Evolutionary conservation across 2,888 invertebrate species (phyloP), one percentile per base, ranked within the genome.

Genomic region (Lycocerus yunnanus): DNA sequence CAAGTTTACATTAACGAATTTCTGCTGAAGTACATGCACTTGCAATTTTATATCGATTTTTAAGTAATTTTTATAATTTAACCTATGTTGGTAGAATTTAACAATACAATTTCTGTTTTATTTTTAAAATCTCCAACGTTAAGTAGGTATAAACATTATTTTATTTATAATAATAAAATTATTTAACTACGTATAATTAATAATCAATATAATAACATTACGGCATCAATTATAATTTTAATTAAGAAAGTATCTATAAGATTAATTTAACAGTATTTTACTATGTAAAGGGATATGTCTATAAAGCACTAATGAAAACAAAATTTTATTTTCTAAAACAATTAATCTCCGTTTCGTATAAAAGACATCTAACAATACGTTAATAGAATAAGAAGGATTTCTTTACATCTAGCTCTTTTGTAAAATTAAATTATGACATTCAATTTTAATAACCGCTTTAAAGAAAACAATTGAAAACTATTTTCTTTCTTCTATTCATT

Each of bases 281-380:
- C 61, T 63, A 63, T 20, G 16, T 18, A 68, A 63, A 72, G 63
- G 63, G 68, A 27, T 58, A 66, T 69, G 58, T 65, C 58, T 65
- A 72, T 68, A 68, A 72, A 61, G 24, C 61, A 68, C 63, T 67
- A 63, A 63, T 6, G 16, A 63, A 63, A 63, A 63, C n/a, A 20
- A 63, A 63, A 63, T 18, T 74, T 66, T 63, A 68, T 71, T 59
- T 75, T 24, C 65, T 69, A 71, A 11, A 60, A 72, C 68, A 67
- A 66, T 75, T 68, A 70, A 27, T 71, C 70, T 58, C 63, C 74
- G 72, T 75, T 75, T 75, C 68, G 74, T 75, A 75, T 75, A 75
- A 75, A 75, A 75, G 74, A 75, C 74, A 71, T 69, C 74, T 75
- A 75, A 72, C 69, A 71, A 71, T 75, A 66, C 24, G 43, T 70